Evolutionary conservation across 2,888 invertebrate genomes (phyloP), one percentile per base, ranked within the genome.

Genomic region (Tineola bisselliella): DNA sequence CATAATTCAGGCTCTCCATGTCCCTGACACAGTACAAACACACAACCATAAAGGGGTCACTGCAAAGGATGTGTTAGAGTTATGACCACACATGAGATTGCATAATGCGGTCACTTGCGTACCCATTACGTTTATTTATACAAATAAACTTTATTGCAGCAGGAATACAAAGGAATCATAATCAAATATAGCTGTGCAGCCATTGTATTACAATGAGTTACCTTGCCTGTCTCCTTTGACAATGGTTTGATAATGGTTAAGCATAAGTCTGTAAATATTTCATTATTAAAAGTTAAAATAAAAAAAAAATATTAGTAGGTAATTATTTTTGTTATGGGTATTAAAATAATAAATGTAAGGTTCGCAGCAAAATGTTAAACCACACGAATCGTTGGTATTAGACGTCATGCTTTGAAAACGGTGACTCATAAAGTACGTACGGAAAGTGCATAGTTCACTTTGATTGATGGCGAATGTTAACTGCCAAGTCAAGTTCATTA

Each of bases 1-100:
- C 73, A 70, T 72, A 71, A 71, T 69, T 72, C 70, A 70, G 58
- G 66, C 66, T 64, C 70, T 75, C 62, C 62, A 67, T 65, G 76
- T 75, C 75, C 67, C 64, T 64, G 64, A 66, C 76, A 75, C 65
- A 63, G 66, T 62, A 63, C 63, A 63, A 64, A 57, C 61, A 60
- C 30, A 31, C 48, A 15, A 48, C 48, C 30, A 54, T 61, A 61
- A 56, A 61, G 15, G 61, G 61, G 33, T 17, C 61, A 30, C 48
- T 30, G 48, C 58, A 31, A 58, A 58, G 61, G 58, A 59, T 61
- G 48, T 61, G 54, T 8, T 44, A 44, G 44, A 44, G 44, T 58
- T 58, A 58, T 33, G 58, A 58, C 31, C 58, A 13, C 31, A 33
- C 58, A 33, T 33, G 58, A 58, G 58, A 33, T 58, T 58, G 33